Conservation (phyloP, 1,140 invertebrate genomes). For the Drosophila insularis region DNA sequence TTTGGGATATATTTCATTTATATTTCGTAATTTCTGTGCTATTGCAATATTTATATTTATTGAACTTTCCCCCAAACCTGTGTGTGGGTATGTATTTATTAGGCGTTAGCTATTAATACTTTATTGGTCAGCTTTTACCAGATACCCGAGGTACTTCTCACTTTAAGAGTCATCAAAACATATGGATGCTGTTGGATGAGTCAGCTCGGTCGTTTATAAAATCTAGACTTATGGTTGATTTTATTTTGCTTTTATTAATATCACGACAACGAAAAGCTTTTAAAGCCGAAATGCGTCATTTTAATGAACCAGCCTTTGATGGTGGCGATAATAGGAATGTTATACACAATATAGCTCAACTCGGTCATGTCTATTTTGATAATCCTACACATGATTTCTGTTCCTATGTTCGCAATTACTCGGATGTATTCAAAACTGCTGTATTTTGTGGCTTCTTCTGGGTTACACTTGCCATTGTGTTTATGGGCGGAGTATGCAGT, state of each 20-base stretch:
- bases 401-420: slow-evolving; percentile 85
- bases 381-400: slow-evolving; percentile 91
- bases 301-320: slow-evolving; percentile 84
- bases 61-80: slow-evolving; percentile 92
- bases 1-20: slow-evolving; percentile 94
- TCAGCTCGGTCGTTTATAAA: slow-evolving; percentile 21
- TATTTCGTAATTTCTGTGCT: slow-evolving; percentile 92
- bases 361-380: slow-evolving; percentile 84
- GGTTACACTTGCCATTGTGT: slow-evolving; percentile 96
- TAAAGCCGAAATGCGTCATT: slow-evolving; percentile 87
- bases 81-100: slow-evolving; percentile 85
- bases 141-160: background rate
- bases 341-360: slow-evolving; percentile 85
- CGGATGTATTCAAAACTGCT: slow-evolving; percentile 93
- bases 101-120: background rate
- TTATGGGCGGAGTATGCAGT: slow-evolving; percentile 95
- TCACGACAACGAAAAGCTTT: slow-evolving; percentile 95
- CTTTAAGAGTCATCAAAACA: background rate
- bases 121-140: background rate
- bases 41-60: slow-evolving; percentile 93
- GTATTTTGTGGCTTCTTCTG: slow-evolving; percentile 95
- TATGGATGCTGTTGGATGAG: slow-evolving; percentile 23
- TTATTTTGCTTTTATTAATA: slow-evolving; percentile 93
- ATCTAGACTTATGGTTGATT: slow-evolving; percentile 94
- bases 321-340: slow-evolving; percentile 86